These are phyloP conservation scores for Didymodactylos carnosus DNA, from an alignment of 2,888 invertebrate species.

Conservation along the genomic window DNA sequence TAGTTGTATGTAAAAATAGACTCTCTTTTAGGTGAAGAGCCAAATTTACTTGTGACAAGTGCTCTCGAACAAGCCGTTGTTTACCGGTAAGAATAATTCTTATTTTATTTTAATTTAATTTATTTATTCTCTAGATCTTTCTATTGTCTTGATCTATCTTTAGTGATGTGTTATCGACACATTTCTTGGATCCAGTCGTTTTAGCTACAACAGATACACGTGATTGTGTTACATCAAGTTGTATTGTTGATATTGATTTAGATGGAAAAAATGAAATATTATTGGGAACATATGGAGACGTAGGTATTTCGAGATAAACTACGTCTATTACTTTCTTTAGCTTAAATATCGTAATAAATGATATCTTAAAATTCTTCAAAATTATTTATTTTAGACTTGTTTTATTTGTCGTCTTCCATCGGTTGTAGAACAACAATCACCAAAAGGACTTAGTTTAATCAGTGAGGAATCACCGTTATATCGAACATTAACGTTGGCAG, in stretches of 20 bases:
- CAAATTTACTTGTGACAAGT: conserved; percentile 42
- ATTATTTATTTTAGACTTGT: too few species aligned
- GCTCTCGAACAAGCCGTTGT: conserved; percentile 42
- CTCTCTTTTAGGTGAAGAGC: background rate
- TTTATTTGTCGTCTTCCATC: conserved; percentile 1
- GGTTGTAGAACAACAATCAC: background rate
- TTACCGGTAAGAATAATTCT: conserved; percentile 39
- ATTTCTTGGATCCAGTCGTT: conserved; percentile 23
- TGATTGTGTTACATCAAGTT: conserved; percentile 44
- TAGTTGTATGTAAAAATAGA: background rate
- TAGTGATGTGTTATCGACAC: conserved; percentile 26
- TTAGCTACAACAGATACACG: conserved; percentile 39
- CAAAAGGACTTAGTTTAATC: background rate
- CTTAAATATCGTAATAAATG: background rate
- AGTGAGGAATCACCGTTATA: background rate
- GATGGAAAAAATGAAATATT: conserved; percentile 49
- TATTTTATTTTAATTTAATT: background rate
- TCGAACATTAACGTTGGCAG: background rate
- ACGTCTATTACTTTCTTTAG: background rate
- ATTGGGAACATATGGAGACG: conserved; percentile 48
- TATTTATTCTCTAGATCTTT: background rate
- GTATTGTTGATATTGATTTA: conserved; percentile 49
- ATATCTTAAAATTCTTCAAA: background rate
- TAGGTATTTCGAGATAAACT: too few species aligned
- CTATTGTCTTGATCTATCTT: too few species aligned